Percentiles rank a stretch among this genome's conserved stretches.
Evolutionary conservation across 1,140 invertebrate species (phyloP).

Genomic region (Holcopasites calliopsidis): DNA sequence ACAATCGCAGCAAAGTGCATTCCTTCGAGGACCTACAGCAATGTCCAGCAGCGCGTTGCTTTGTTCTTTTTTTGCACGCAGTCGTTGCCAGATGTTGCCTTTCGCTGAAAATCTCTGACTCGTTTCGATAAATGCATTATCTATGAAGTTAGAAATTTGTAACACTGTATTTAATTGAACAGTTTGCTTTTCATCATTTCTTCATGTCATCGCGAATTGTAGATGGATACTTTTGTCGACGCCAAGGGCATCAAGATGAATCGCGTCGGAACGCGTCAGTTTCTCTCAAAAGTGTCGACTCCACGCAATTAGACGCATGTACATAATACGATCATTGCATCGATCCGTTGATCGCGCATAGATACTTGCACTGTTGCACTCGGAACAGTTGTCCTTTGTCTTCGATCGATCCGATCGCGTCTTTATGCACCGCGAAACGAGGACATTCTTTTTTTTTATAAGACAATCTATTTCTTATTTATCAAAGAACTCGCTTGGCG

Average conservation of each 20-base stretch:
- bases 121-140: not conserved
- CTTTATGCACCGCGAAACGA: not conserved
- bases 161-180: too few species aligned
- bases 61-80: not conserved
- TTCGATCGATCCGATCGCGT: not conserved
- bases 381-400: slow-evolving; percentile 39
- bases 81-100: not conserved
- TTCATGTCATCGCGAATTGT: not conserved
- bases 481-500: not conserved
- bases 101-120: not conserved
- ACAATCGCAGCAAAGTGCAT: slow-evolving; percentile 52
- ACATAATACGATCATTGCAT: slow-evolving; percentile 3
- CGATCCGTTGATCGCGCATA: not conserved
- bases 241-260: slow-evolving; percentile 25
- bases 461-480: not conserved
- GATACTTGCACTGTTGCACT: too few species aligned
- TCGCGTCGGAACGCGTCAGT: slow-evolving; percentile 19
- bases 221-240: slow-evolving; percentile 1
- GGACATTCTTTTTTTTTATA: slow-evolving; percentile 16
- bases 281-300: slow-evolving; percentile 42
- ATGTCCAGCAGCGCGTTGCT: slow-evolving; percentile 26
- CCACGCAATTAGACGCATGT: slow-evolving; percentile 27
- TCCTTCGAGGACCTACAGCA: slow-evolving; percentile 65
- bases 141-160: too few species aligned
- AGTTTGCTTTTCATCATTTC: too few species aligned